These are phyloP conservation scores for Mellivora capensis DNA, from an alignment of 2,113 vertebrate species.

Conservation along the genomic window DNA sequence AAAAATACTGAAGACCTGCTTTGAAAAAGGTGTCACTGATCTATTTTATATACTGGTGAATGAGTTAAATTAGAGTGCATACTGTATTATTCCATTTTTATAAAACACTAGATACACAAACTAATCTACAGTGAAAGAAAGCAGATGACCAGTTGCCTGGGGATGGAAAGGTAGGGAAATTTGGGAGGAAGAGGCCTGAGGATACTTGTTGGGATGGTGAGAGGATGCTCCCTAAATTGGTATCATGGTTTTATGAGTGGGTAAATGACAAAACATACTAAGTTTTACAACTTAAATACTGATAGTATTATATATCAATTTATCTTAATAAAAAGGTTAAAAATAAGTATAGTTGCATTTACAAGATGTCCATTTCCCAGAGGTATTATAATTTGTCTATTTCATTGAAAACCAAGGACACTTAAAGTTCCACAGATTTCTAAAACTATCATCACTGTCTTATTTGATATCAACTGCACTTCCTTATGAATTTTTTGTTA, in stretches of 20 bases:
- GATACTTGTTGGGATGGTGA: neutral
- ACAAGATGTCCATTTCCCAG: neutral
- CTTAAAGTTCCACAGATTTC: neutral
- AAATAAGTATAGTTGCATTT: neutral
- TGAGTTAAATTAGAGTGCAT: neutral
- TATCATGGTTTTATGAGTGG: neutral
- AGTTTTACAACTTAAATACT: neutral
- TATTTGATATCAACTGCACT: neutral
- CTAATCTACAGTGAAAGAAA: neutral
- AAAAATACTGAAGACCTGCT: neutral
- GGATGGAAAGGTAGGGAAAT: fast-evolving
- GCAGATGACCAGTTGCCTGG: neutral
- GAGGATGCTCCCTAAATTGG: neutral
- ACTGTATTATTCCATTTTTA: neutral
- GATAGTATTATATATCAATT: neutral
- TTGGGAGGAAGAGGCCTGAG: neutral
- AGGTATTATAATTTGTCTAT: neutral
- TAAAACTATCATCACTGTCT: neutral
- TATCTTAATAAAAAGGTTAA: neutral
- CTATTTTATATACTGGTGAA: neutral
- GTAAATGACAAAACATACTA: neutral
- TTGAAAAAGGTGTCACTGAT: neutral
- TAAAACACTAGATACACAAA: neutral
- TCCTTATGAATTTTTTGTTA: neutral
- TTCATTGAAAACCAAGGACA: neutral